Base-by-base conservation (phyloP, 2,113 vertebrate species). In the Pluvialis apricaria region DNA sequence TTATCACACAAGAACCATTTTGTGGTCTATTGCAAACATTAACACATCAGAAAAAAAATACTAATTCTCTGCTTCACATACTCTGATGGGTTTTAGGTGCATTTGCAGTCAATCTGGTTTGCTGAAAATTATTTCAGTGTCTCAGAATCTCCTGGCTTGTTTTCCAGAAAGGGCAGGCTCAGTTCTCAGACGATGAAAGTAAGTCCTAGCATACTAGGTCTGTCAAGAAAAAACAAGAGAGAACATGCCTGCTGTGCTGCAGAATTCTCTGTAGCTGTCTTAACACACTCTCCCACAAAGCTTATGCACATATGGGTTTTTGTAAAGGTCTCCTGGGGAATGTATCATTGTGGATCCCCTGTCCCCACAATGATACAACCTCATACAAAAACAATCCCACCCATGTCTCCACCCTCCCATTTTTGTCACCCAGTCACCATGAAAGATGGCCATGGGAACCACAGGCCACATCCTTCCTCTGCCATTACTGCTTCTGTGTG, bases 341-440 rank as follows among this genome's bases (percentile, higher is more conserved):
- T 98, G 97, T 98, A 99, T 98, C 99, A 99, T 97, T 45, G 99
- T 99, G 99, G 80, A 65, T 68, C 98, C 94, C 97, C 98, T 98
- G 98, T 98, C 98, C 99, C 98, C 99, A 99, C 99, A 94, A 97
- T 96, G 98, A 96, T 98, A 98, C 96, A 98, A 15, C 85, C 94
- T 98, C 94, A 47, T 97, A 99, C 99, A 99, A 99, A 99, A 99
- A 99, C 97, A 44, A 54, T 88, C 40, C 92, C 84, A 84, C 92
- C 79, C 73, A 40, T 34, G 12, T 44, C 47, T 83, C 49, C 6
- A 2, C 51, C 57, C 92, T 71, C 38, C 60, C 54, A 3, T 81
- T 91, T 55, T 55, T 68, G 34, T 72, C 14, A 71, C 12, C 12
- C 15, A 66, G 42, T 44, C 40, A 51, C 49, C 49, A 7, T 21